Conservation (phyloP, 2,113 vertebrate species). For the Ploceus nigricollis region DNA sequence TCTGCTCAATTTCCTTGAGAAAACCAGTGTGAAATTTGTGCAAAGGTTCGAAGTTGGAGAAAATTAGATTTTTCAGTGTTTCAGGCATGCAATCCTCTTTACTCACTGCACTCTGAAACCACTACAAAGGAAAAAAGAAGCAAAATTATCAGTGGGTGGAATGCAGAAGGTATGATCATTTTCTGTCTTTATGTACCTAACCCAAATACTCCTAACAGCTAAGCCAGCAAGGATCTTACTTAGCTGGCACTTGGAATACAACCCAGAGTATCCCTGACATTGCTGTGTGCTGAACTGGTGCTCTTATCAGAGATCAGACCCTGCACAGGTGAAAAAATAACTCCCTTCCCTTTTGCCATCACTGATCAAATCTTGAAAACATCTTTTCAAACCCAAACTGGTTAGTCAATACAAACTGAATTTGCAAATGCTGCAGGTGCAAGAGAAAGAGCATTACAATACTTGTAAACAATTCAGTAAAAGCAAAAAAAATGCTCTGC, state of each 20-base stretch:
- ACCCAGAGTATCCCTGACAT: not conserved
- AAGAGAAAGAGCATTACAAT: not conserved
- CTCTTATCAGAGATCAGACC: not conserved
- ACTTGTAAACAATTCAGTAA: not conserved
- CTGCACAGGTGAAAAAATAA: not conserved
- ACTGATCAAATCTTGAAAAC: not conserved
- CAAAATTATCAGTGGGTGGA: not conserved
- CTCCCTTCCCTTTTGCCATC: not conserved
- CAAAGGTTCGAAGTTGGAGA: conserved; percentile 91
- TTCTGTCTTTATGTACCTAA: not conserved
- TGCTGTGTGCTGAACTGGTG: not conserved
- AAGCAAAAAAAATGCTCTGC: not conserved
- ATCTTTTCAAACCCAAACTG: not conserved
- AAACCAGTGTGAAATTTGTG: conserved; percentile 94
- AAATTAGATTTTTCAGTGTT: conserved; percentile 82
- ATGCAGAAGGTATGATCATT: not conserved
- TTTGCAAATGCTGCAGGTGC: not conserved
- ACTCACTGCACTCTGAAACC: conserved; percentile 84
- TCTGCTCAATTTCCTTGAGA: conserved; percentile 95
- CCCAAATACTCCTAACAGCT: not conserved
- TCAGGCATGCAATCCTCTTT: conserved; percentile 89
- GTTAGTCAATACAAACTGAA: not conserved
- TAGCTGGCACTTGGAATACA: not conserved
- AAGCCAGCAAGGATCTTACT: not conserved
- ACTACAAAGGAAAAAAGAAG: conserved; percentile 68